Evolutionary conservation across 2,113 vertebrate genomes (phyloP).

Genomic region (Oryzias woworae): DNA sequence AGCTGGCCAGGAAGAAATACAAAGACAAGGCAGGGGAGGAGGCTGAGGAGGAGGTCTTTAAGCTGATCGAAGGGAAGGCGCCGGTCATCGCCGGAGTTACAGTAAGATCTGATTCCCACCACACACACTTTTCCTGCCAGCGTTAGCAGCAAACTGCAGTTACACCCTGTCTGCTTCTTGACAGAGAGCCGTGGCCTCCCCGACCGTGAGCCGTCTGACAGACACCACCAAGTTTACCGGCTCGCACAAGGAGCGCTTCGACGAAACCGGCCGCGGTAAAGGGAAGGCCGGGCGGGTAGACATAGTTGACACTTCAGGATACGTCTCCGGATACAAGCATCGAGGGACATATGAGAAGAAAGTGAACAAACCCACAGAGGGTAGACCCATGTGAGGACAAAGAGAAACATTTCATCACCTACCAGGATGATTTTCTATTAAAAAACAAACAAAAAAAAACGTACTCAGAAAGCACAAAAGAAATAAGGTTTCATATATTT

Average conservation of each 20-base stretch:
- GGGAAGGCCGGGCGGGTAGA: slow-evolving; percentile 93
- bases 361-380: slow-evolving; percentile 75
- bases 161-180: background rate
- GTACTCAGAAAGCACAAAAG: slow-evolving; percentile 71
- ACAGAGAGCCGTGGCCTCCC: slow-evolving; percentile 90
- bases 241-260: slow-evolving; percentile 96
- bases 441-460: slow-evolving; percentile 38
- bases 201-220: slow-evolving; percentile 92
- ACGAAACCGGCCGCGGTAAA: slow-evolving; percentile 87
- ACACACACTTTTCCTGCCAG: background rate
- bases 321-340: slow-evolving; percentile 95
- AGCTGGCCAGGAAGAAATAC: slow-evolving; percentile 90
- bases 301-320: slow-evolving; percentile 89
- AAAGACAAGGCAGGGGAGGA: slow-evolving; percentile 89
- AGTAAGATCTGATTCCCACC: slow-evolving; percentile 69
- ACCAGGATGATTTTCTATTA: slow-evolving; percentile 65
- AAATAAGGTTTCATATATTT: slow-evolving; percentile 67
- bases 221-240: slow-evolving; percentile 94
- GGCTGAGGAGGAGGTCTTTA: slow-evolving; percentile 87
- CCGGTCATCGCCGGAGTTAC: slow-evolving; percentile 91
- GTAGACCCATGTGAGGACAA: slow-evolving; percentile 69
- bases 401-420: slow-evolving; percentile 50
- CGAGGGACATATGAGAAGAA: slow-evolving; percentile 94
- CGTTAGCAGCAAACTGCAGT: background rate
- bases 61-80: slow-evolving; percentile 88